Base-by-base conservation (phyloP, 2,113 vertebrate species). In the Lanius collurio region DNA sequence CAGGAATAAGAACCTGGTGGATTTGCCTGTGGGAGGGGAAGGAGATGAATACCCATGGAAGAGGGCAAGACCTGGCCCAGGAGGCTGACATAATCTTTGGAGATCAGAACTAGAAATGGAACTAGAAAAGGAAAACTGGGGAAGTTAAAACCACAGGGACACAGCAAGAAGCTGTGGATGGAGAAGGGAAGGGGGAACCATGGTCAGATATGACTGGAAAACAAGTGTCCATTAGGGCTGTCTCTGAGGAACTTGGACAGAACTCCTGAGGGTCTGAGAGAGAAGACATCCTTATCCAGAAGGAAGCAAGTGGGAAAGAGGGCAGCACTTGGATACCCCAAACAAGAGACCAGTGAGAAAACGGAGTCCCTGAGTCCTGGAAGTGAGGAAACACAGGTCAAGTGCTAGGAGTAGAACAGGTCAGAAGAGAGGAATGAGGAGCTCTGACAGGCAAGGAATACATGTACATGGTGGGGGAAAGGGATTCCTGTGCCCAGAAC, bases 281-380 rank as follows among this genome's bases (percentile, higher is more conserved):
- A 60, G 57, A 83, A 83, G 26, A 23, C 65, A 78, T 57, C 22
- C 12, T 15, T 31, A 56, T 6, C 21, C 26, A 41, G 23, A 4
- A 59, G 23, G 42, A 62, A 37, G 15, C 15, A 46, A 64, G 15
- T 35, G 44, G 35, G 33, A 84, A 77, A 35, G 10, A 44, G 18
- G 7, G 8, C 0, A 0, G 15, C 33, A 78, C 16, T 12, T 0
- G 1, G 33, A 35, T 18, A 64, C 7, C 37, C 44, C 1, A 2
- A 62, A 44, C 0, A 0, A 56, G 11, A 69, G 31, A 35, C 11
- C 37, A 20, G 3, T 28, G 5, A 3, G 52, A 64, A 88, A 85
- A 73, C 17, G 0, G 1, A 71, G 60, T 56, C 39, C 23, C n/a
- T 24, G 19, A 57, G 10, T 28, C 55, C 64, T 73, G 30, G 31